A percentile compares a stretch with the other conserved stretches of the same genome.
Evolutionary conservation across 2,797 vertebrate species (phyloP).

Genomic region (Enteromius anoplus): DNA sequence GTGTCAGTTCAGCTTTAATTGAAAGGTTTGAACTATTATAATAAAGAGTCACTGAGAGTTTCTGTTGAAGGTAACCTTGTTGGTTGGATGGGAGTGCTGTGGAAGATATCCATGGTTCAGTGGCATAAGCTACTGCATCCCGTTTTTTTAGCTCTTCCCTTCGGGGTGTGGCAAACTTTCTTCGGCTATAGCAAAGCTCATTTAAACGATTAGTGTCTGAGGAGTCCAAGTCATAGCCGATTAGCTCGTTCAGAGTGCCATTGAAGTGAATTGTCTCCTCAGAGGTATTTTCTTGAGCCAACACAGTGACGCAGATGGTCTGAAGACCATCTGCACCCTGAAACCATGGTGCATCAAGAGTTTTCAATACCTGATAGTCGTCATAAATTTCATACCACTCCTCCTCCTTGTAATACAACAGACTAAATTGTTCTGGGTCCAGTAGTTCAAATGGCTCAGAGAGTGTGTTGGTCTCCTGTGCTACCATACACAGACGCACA

Average conservation of each 20-base stretch:
- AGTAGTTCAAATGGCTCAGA: conserved; percentile 71
- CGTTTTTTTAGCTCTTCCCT: conserved; percentile 71
- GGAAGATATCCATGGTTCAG: conserved; percentile 76
- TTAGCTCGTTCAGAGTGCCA: conserved; percentile 68
- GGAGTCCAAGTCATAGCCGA: conserved; percentile 73
- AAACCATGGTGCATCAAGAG: conserved; percentile 73
- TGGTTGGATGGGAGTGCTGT: conserved; percentile 66
- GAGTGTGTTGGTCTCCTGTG: conserved; percentile 63
- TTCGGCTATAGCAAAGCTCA: conserved; percentile 77
- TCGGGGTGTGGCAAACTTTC: conserved; percentile 75
- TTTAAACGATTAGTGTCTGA: conserved; percentile 69
- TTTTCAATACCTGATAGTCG: conserved; percentile 76
- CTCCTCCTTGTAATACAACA: conserved; percentile 71
- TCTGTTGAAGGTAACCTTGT: conserved; percentile 58
- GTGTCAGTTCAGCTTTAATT: conserved; percentile 51
- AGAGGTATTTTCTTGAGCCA: conserved; percentile 50
- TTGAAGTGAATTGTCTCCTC: conserved; percentile 64
- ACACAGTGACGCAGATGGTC: conserved; percentile 65
- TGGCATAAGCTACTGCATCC: conserved; percentile 68
- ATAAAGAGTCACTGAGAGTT: conserved; percentile 68
- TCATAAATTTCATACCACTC: conserved; percentile 81
- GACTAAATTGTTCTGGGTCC: conserved; percentile 72
- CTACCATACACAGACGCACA: conserved; percentile 71
- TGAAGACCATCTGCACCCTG: conserved; percentile 60
- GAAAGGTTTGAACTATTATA: conserved; percentile 49